A percentile compares a stretch with the other conserved stretches of the same genome.
These are phyloP conservation scores for Asarcornis scutulata DNA, from an alignment of 2,113 vertebrate genomes.

Conservation along the genomic window DNA sequence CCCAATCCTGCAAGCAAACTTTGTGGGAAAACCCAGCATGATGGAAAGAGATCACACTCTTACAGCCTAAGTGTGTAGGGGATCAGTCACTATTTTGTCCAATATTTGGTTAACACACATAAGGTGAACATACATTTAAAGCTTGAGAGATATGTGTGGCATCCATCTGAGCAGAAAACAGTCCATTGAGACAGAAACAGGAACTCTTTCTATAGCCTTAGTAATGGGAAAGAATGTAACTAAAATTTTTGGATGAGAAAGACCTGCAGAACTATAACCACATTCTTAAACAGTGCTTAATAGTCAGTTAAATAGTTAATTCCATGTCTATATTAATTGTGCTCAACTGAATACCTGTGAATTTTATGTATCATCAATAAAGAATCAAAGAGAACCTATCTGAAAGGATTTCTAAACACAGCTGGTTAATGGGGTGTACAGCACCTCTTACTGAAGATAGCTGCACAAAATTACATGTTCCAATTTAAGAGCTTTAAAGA, in stretches of 20 bases:
- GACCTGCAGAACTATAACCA: not conserved
- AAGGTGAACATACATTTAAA: not conserved
- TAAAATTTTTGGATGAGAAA: not conserved
- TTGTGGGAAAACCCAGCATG: not conserved
- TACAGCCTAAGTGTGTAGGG: not conserved
- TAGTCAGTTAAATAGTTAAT: not conserved
- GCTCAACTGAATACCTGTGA: not conserved
- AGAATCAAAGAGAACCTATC: slow-evolving; percentile 1
- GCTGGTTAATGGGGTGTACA: slow-evolving; percentile 31
- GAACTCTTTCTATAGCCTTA: not conserved
- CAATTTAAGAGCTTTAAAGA: not conserved
- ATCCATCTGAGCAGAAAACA: not conserved
- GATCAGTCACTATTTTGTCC: not conserved
- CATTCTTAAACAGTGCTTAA: not conserved
- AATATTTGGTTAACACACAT: not conserved
- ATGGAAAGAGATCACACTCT: not conserved
- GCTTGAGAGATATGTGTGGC: not conserved
- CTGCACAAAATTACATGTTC: not conserved
- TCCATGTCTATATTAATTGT: not conserved
- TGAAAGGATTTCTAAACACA: not conserved
- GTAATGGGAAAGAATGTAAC: not conserved
- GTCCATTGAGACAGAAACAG: not conserved
- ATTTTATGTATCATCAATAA: not conserved
- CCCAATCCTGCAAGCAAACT: not conserved
- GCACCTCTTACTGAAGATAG: not conserved